phyloP scores from a whole-genome alignment of 2,888 invertebrate genomes.

The Schizotus pectinicornis region DNA sequence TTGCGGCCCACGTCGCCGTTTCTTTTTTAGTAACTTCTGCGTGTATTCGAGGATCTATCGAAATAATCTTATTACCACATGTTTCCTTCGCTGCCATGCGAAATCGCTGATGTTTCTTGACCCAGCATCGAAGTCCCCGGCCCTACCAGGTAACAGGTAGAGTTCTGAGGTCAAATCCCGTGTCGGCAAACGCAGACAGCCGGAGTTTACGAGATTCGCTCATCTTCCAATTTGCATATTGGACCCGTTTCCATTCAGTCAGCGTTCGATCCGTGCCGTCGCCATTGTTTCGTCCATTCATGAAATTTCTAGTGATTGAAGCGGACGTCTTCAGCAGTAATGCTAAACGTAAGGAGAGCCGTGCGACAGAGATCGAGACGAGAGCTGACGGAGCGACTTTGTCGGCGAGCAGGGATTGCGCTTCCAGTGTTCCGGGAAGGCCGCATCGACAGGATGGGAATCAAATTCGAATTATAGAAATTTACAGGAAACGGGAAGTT shows the following conservation, averaged over 20 bases:
- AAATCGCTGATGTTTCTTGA: conserved; percentile 3
- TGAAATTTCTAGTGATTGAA: conserved; percentile 2
- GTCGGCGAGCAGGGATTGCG: neutral
- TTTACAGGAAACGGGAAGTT: too few relatives aligned
- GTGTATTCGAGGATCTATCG: neutral
- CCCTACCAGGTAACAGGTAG: conserved; percentile 8
- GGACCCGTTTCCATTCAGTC: neutral
- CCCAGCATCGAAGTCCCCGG: conserved; percentile 12
- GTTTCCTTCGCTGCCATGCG: neutral
- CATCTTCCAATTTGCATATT: conserved; percentile 10
- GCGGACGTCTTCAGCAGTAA: neutral
- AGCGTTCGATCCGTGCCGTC: neutral
- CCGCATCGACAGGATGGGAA: too few relatives aligned
- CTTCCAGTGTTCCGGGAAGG: conserved; percentile 3
- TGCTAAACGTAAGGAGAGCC: conserved; percentile 14
- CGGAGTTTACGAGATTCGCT: conserved; percentile 3
- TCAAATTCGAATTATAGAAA: too few relatives aligned
- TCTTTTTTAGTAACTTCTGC: too few relatives aligned
- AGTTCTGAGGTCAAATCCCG: conserved; percentile 6
- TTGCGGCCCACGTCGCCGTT: conserved; percentile 26
- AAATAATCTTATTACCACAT: neutral
- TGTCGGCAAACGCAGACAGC: conserved; percentile 6
- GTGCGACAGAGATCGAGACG: conserved; percentile 20
- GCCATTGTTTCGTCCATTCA: conserved; percentile 8
- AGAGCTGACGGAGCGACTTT: conserved; percentile 8